Conservation (phyloP, 2,888 invertebrate species). For the Idaea aversata region DNA sequence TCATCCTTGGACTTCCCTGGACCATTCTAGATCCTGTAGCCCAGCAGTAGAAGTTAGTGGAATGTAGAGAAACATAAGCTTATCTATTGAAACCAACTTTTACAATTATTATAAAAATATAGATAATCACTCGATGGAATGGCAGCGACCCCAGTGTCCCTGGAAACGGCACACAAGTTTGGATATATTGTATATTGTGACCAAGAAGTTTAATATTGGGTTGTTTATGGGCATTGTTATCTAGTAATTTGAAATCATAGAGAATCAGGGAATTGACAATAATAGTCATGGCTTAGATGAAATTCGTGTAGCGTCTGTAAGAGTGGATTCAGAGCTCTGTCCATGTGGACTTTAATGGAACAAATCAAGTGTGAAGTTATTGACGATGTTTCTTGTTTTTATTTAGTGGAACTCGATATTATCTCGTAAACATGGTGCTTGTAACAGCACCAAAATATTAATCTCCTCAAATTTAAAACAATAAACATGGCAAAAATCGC, state of each 20-base stretch:
- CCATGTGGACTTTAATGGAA: too few relatives aligned
- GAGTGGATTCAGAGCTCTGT: neutral
- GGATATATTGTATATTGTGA: neutral
- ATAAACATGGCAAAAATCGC: too few relatives aligned
- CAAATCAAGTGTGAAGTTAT: too few relatives aligned
- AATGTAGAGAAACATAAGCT: constrained; percentile 27
- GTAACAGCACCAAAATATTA: too few relatives aligned
- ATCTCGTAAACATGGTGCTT: too few relatives aligned
- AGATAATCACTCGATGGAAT: neutral
- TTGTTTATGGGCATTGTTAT: neutral
- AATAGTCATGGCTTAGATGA: constrained; percentile 20
- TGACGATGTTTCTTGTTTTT: too few relatives aligned
- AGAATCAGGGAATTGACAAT: constrained; percentile 32
- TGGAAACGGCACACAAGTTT: neutral
- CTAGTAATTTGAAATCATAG: constrained; percentile 2
- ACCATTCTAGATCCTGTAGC: constrained; percentile 43
- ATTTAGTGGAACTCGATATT: too few relatives aligned
- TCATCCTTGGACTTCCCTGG: constrained; percentile 71
- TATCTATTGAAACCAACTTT: neutral
- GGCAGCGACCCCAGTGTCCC: neutral
- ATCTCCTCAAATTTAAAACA: too few relatives aligned
- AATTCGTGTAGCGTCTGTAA: neutral
- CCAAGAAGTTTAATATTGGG: neutral
- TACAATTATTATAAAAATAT: neutral
- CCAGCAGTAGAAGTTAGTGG: constrained; percentile 61